phyloP scores from a whole-genome alignment of 2,797 vertebrate species.

The Australoheros facetus region DNA sequence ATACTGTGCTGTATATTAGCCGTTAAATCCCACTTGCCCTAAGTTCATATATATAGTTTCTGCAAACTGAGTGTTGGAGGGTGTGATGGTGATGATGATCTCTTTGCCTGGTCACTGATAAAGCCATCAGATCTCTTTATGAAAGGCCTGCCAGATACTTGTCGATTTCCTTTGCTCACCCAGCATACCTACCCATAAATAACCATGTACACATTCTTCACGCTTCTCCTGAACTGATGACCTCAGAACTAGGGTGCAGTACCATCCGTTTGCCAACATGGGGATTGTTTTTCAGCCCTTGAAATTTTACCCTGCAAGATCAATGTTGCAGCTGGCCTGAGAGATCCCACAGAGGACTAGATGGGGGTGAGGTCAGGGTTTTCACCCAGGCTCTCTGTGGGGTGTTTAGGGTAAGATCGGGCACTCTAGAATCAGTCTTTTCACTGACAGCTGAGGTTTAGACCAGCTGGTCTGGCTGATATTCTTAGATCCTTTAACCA shows the following conservation, averaged over 20 bases:
- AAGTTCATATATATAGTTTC: conserved; percentile 19
- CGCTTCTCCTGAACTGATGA: conserved; percentile 67
- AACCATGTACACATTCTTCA: conserved; percentile 40
- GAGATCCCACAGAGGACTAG: conserved; percentile 45
- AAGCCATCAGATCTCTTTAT: conserved; percentile 41
- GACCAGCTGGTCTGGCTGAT: conserved; percentile 25
- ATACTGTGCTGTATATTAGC: conserved; percentile 1
- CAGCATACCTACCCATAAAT: conserved; percentile 57
- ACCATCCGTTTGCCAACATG: conserved; percentile 80
- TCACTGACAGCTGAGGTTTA: conserved; percentile 42
- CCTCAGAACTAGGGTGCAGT: conserved; percentile 59
- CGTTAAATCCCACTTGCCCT: conserved; percentile 15
- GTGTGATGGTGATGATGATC: conserved; percentile 59
- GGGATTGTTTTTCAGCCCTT: conserved; percentile 81
- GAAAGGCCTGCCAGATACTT: conserved; percentile 42
- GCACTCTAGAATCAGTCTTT: conserved; percentile 64
- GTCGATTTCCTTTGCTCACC: conserved; percentile 53
- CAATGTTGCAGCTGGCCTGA: conserved; percentile 80
- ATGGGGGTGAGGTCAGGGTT: conserved; percentile 70
- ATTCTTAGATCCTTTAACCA: conserved; percentile 9
- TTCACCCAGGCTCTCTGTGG: conserved; percentile 67
- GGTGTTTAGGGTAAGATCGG: conserved; percentile 71
- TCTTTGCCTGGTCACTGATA: conserved; percentile 54
- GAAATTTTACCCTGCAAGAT: conserved; percentile 79
- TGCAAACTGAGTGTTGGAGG: conserved; percentile 35